phyloP scores from a whole-genome alignment of 2,797 vertebrate genomes.

The Odontamblyopus rebecca region DNA sequence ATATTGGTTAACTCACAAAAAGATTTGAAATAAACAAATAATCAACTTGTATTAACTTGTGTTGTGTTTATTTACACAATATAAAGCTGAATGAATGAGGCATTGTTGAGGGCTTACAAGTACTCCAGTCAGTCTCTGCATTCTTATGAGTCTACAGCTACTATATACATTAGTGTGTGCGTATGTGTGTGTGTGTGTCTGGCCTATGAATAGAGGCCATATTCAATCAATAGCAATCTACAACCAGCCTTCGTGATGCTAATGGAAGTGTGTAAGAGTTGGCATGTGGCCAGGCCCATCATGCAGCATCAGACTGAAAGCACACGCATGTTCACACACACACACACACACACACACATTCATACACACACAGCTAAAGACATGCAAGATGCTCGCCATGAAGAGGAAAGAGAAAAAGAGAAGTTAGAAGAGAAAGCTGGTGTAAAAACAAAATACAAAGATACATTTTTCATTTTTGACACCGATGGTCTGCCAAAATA shows the following conservation, averaged over 20 bases:
- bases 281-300: constrained; percentile 64
- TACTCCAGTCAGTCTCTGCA: constrained; percentile 31
- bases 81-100: constrained; percentile 8
- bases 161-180: not conserved
- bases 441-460: not conserved
- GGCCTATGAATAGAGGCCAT: constrained; percentile 73
- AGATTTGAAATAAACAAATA: not conserved
- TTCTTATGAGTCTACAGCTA: constrained; percentile 4
- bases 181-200: constrained; percentile 28
- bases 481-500: no score
- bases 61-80: not conserved
- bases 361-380: not conserved
- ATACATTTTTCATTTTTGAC: no score
- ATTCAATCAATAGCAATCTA: constrained; percentile 82
- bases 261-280: constrained; percentile 70
- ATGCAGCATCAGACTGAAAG: constrained; percentile 52
- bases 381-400: not conserved
- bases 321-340: not conserved
- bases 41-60: not conserved
- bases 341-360: not conserved
- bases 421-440: not conserved
- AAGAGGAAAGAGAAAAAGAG: not conserved
- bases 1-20: not conserved
- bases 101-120: constrained; percentile 13
- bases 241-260: constrained; percentile 68